These are phyloP conservation scores for Polyodon spathula DNA, from an alignment of 2,113 vertebrate species.

Conservation along the genomic window DNA sequence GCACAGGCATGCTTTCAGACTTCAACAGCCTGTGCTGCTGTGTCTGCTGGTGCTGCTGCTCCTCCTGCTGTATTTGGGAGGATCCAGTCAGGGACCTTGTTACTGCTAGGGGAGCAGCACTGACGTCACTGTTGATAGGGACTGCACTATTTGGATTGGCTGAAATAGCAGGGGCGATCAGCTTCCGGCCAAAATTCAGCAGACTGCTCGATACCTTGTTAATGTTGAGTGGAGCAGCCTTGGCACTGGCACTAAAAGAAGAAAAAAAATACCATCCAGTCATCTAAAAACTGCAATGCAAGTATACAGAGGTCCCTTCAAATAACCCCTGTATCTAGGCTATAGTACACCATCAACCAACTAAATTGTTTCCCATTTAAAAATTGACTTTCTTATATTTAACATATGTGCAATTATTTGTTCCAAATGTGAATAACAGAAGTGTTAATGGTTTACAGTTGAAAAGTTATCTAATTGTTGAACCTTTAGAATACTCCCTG, in stretches of 20 bases:
- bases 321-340: too few species aligned
- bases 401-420: too few species aligned
- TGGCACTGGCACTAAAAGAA: constrained; percentile 46
- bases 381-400: too few species aligned
- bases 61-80: constrained; percentile 40
- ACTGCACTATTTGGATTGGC: constrained; percentile 41
- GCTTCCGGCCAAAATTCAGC: constrained; percentile 85
- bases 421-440: too few species aligned
- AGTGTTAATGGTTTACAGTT: too few species aligned
- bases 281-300: background rate
- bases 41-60: constrained; percentile 36
- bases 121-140: constrained; percentile 50
- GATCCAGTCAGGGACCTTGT: constrained; percentile 28
- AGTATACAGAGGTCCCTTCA: background rate
- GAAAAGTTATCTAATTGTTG: too few species aligned
- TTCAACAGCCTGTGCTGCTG: constrained; percentile 83
- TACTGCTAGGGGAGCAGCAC: constrained; percentile 32
- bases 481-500: too few species aligned
- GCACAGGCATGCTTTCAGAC: constrained; percentile 94
- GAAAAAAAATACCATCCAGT: background rate
- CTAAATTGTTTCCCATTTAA: too few species aligned
- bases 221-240: constrained; percentile 80
- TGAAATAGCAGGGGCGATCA: constrained; percentile 77
- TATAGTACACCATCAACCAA: too few species aligned
- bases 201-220: constrained; percentile 96